Evolutionary conservation across 1,140 invertebrate genomes (phyloP).

Genomic region (Bombus difficillimus): DNA sequence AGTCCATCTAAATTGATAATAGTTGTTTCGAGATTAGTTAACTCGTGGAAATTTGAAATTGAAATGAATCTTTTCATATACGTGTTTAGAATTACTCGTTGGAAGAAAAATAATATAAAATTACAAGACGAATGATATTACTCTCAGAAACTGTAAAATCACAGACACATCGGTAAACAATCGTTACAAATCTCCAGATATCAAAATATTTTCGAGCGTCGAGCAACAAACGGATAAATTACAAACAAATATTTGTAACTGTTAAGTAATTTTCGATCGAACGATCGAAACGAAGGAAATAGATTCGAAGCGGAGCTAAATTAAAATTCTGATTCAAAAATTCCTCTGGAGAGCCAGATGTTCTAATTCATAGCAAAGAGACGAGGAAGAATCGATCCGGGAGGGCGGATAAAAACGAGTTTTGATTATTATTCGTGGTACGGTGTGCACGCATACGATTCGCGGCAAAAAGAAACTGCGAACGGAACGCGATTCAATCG

Average conservation of each 20-base stretch:
- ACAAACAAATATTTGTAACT: no score
- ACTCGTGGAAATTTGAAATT: not conserved
- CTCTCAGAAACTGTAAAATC: no score
- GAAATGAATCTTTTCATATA: not conserved
- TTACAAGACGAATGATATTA: no score
- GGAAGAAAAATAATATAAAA: no score
- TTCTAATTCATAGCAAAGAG: not conserved
- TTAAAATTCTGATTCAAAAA: not conserved
- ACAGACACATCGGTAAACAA: no score
- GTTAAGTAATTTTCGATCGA: not conserved
- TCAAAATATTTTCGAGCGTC: no score
- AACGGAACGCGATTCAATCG: slow-evolving; percentile 23
- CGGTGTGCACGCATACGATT: not conserved
- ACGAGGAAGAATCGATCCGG: not conserved
- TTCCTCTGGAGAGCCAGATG: no score
- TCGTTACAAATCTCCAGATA: no score
- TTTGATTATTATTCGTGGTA: slow-evolving; percentile 14
- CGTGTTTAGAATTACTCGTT: no score
- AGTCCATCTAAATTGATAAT: no score
- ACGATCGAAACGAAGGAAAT: not conserved
- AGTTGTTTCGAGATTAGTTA: not conserved
- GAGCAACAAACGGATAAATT: no score
- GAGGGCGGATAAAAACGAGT: not conserved
- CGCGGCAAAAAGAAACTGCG: slow-evolving; percentile 16
- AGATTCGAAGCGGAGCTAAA: not conserved